A percentile compares a stretch with the other conserved stretches of the same genome.
These are phyloP conservation scores for Enteromius thamalakanensis DNA, from an alignment of 2,797 vertebrate species.

Conservation along the genomic window DNA sequence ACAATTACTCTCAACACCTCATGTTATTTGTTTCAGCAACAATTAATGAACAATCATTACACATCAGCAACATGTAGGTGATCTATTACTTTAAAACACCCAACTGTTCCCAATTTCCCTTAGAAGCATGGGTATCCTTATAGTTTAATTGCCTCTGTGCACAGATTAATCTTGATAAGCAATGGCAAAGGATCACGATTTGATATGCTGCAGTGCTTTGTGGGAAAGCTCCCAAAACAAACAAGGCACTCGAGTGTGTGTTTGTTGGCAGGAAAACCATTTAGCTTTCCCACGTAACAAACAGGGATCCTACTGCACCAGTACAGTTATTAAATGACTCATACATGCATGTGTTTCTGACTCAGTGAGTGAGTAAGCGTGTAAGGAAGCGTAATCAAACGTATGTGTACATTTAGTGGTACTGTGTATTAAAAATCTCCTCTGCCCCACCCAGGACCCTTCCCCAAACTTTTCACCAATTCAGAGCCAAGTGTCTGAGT, in stretches of 20 bases:
- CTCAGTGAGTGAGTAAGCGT: slow-evolving; percentile 39
- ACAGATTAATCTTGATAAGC: slow-evolving; percentile 34
- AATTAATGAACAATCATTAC: not conserved
- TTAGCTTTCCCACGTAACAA: slow-evolving; percentile 23
- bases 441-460: slow-evolving; percentile 63
- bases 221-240: slow-evolving; percentile 28
- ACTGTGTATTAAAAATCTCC: slow-evolving; percentile 56
- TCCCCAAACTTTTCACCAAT: slow-evolving; percentile 56
- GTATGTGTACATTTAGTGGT: slow-evolving; percentile 35
- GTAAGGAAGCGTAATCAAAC: slow-evolving; percentile 55
- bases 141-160: slow-evolving; percentile 14
- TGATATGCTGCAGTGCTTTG: slow-evolving; percentile 14
- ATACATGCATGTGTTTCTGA: slow-evolving; percentile 28
- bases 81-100: not conserved
- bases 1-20: not conserved
- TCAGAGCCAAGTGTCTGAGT: slow-evolving; percentile 67
- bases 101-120: not conserved
- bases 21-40: slow-evolving; percentile 18
- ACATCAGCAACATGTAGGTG: not conserved
- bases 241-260: slow-evolving; percentile 15
- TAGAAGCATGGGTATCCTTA: not conserved
- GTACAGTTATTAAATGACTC: slow-evolving; percentile 28
- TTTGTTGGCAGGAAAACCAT: slow-evolving; percentile 37
- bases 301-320: slow-evolving; percentile 10
- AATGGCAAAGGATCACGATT: not conserved